Percentiles rank a stretch among this genome's conserved stretches.
phyloP scores from a whole-genome alignment of 1,140 invertebrate species.

The Aleiodes sp. region DNA sequence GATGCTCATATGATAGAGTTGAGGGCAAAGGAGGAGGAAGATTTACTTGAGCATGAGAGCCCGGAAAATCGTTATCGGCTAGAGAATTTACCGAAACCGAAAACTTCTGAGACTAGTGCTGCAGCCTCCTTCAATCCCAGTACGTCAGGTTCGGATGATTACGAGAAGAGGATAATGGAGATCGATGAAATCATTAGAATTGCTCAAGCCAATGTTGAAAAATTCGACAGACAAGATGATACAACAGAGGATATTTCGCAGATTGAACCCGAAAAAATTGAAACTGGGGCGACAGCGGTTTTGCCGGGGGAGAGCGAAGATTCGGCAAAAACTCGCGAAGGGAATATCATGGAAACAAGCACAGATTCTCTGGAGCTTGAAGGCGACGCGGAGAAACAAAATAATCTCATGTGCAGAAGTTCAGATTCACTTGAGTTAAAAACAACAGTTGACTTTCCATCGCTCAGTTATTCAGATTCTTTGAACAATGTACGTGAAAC shows the following conservation, averaged over 20 bases:
- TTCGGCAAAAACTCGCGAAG: neutral
- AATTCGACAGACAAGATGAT: conserved; percentile 69
- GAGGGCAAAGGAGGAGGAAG: conserved; percentile 86
- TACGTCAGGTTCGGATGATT: conserved; percentile 73
- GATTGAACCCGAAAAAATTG: conserved; percentile 54
- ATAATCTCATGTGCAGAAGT: conserved; percentile 57
- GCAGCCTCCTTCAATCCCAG: conserved; percentile 64
- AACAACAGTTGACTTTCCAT: conserved; percentile 60
- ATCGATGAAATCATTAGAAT: conserved; percentile 80
- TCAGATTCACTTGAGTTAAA: conserved; percentile 64
- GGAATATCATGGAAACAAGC: conserved; percentile 70
- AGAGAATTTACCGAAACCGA: conserved; percentile 53
- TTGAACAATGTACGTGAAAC: conserved; percentile 58
- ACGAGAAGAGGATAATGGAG: conserved; percentile 77
- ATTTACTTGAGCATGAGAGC: conserved; percentile 79
- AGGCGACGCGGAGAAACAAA: conserved; percentile 51
- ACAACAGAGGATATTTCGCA: conserved; percentile 64
- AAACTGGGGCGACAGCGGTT: neutral
- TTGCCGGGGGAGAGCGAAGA: conserved; percentile 50
- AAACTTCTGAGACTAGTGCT: conserved; percentile 45
- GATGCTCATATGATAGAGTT: conserved; percentile 84
- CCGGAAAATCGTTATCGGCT: conserved; percentile 68
- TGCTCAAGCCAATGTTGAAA: conserved; percentile 76
- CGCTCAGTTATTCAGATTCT: conserved; percentile 60
- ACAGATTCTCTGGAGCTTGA: conserved; percentile 72